A percentile compares a stretch with the other conserved stretches of the same genome.
Conservation (phyloP, 2,113 vertebrate genomes). For the Crypturellus undulatus region DNA sequence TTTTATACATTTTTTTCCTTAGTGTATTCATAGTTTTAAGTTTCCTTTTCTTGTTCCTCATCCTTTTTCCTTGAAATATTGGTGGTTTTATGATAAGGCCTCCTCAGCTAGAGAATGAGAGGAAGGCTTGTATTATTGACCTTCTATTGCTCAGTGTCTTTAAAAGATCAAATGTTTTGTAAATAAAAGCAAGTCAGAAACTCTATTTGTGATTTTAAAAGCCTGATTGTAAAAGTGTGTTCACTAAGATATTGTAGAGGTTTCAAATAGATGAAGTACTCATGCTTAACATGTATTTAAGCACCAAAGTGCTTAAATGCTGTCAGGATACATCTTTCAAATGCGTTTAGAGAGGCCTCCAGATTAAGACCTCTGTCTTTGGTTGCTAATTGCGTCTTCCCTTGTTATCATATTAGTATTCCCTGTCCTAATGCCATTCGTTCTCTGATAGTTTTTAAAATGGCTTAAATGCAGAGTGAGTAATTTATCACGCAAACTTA, state of each 20-base stretch:
- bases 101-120: background rate
- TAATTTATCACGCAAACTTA: background rate
- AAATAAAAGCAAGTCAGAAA: background rate
- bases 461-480: background rate
- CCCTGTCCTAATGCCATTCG: background rate
- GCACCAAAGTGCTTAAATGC: background rate
- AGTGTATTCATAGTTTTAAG: background rate
- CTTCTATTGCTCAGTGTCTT: background rate
- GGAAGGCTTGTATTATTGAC: background rate
- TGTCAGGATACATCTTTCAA: background rate
- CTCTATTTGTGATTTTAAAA: background rate
- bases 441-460: constrained; percentile 2
- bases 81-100: background rate
- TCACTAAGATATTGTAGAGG: background rate
- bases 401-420: background rate
- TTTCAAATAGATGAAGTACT: background rate
- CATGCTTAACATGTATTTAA: background rate
- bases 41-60: background rate
- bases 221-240: background rate
- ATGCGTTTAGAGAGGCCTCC: background rate
- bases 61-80: background rate
- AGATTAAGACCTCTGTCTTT: background rate
- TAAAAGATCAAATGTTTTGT: background rate
- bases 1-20: background rate
- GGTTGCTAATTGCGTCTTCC: background rate